These are phyloP conservation scores for Phymanthus crucifer DNA, from an alignment of 92 coral and sea anemone genomes.

Conservation along the genomic window DNA sequence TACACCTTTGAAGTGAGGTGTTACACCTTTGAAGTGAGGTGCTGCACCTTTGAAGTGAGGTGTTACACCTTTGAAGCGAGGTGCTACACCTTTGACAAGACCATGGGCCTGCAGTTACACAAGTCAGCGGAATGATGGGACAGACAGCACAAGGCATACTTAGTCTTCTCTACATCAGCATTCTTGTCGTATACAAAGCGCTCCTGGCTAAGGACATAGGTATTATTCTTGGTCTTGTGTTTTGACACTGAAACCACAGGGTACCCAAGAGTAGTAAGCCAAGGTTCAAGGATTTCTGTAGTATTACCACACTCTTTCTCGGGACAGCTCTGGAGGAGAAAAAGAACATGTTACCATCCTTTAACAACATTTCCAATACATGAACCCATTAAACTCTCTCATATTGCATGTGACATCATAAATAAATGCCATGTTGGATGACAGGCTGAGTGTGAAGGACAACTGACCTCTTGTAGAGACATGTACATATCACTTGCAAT, in stretches of 20 bases:
- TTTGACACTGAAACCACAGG: constrained; percentile 64
- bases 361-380: too few species aligned
- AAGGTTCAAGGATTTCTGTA: constrained; percentile 17
- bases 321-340: background rate
- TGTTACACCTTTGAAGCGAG: too few species aligned
- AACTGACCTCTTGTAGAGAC: constrained; percentile 67
- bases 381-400: background rate
- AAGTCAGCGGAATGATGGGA: too few species aligned
- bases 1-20: too few species aligned
- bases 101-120: too few species aligned
- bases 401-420: background rate
- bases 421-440: background rate
- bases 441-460: background rate
- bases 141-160: background rate
- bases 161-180: constrained; percentile 1
- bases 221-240: background rate
- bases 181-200: constrained; percentile 67
- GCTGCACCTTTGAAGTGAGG: too few species aligned
- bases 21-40: too few species aligned
- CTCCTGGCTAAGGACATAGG: constrained; percentile 52
- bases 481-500: constrained; percentile 75
- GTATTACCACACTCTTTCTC: background rate
- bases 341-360: background rate
- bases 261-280: constrained; percentile 72
- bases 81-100: too few species aligned